Percentiles rank a stretch among this genome's conserved stretches.
Conservation (phyloP, 92 coral and sea anemone genomes). For the Virgularia gustaviana region DNA sequence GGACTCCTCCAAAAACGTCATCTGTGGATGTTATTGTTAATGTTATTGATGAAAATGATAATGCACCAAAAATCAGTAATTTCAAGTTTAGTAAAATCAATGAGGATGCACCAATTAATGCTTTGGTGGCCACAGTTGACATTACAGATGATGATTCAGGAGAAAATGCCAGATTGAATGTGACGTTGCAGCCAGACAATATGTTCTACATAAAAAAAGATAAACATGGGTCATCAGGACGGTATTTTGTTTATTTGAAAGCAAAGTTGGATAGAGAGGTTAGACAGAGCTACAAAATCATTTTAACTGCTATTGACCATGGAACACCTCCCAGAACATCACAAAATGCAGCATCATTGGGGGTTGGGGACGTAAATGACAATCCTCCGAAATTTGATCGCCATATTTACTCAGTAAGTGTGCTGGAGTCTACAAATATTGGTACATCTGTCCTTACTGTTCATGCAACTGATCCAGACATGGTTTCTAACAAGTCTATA, state of each 20-base stretch:
- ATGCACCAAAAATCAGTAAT: constrained; percentile 62
- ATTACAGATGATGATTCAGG: constrained; percentile 76
- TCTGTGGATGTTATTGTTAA: constrained; percentile 51
- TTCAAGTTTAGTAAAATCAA: constrained; percentile 52
- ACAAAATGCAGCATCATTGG: constrained; percentile 39
- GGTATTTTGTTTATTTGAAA: constrained; percentile 12
- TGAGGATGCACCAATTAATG: constrained; percentile 61
- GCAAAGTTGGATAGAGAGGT: constrained; percentile 60
- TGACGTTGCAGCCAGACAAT: constrained; percentile 53
- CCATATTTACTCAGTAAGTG: constrained; percentile 30
- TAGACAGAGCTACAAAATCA: constrained; percentile 56
- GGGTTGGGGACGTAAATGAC: constrained; percentile 75
- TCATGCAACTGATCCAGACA: constrained; percentile 72
- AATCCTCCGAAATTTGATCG: constrained; percentile 69
- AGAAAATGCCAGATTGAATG: constrained; percentile 60
- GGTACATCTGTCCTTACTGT: constrained; percentile 51
- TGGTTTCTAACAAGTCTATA: constrained; percentile 57
- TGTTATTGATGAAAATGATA: constrained; percentile 89
- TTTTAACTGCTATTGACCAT: constrained; percentile 72
- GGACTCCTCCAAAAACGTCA: constrained; percentile 19
- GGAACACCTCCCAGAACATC: constrained; percentile 58
- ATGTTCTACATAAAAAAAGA: constrained; percentile 61
- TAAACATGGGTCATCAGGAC: constrained; percentile 43
- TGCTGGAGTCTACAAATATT: constrained; percentile 61
- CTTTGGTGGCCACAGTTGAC: constrained; percentile 60